Evolutionary conservation across 37 sponge, comb jelly and placozoan genomes (phyloP).

Genomic region (Aphrocallistes beatrix): DNA sequence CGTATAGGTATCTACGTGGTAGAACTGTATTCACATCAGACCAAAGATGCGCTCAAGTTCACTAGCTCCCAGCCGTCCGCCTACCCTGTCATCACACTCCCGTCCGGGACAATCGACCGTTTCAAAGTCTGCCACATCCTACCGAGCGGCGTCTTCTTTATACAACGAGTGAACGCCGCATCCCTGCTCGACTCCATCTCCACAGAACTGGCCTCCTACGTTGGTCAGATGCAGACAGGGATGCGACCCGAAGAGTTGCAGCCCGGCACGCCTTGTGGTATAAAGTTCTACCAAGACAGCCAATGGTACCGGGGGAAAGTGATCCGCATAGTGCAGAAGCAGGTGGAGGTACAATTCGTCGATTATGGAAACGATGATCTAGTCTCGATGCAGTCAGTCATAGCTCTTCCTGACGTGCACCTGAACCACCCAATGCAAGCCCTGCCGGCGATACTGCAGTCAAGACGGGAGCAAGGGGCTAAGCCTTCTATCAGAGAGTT

Average conservation of each 20-base stretch:
- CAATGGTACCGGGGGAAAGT: not conserved
- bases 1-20: slow-evolving; percentile 2
- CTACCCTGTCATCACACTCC: not conserved
- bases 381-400: not conserved
- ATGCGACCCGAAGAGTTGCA: not conserved
- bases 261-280: not conserved
- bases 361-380: not conserved
- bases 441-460: not conserved
- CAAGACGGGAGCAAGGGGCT: not conserved
- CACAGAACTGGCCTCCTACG: not conserved
- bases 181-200: not conserved
- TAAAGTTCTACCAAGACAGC: slow-evolving; percentile 2
- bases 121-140: not conserved
- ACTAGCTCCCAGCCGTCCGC: not conserved
- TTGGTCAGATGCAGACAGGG: not conserved
- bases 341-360: not conserved
- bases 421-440: not conserved
- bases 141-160: not conserved
- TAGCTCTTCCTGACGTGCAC: not conserved
- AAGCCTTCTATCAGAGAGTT: not conserved
- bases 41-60: not conserved
- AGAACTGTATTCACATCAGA: not conserved
- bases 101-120: not conserved
- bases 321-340: not conserved
- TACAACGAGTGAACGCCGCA: not conserved